These are phyloP conservation scores for Mungos mungo DNA, from an alignment of 2,113 vertebrate species.

Conservation along the genomic window DNA sequence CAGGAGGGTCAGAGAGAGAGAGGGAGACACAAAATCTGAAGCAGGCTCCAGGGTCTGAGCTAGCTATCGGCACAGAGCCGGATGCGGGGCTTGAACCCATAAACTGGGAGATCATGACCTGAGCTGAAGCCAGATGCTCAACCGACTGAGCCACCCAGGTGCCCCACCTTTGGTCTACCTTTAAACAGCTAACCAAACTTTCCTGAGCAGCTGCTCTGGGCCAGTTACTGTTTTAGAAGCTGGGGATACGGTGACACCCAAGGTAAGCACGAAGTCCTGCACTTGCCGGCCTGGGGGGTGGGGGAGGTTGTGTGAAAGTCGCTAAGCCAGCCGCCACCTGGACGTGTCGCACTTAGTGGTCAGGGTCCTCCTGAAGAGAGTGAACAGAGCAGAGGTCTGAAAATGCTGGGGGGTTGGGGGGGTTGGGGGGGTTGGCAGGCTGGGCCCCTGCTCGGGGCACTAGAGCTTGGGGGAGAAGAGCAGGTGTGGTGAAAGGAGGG, in stretches of 20 bases:
- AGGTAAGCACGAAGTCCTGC: neutral
- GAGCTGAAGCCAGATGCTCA: no score
- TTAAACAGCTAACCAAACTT: neutral
- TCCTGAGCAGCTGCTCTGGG: neutral
- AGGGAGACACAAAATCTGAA: no score
- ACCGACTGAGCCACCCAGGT: no score
- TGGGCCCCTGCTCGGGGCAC: neutral
- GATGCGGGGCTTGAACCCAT: no score
- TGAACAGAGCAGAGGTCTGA: neutral
- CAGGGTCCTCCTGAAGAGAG: neutral
- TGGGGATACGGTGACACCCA: neutral
- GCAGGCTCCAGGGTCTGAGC: no score
- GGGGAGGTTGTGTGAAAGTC: neutral
- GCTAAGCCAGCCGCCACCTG: neutral
- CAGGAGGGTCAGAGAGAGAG: no score
- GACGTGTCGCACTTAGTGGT: neutral
- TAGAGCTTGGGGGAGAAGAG: neutral
- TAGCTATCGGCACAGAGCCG: no score
- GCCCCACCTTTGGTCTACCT: neutral
- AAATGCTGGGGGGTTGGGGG: neutral
- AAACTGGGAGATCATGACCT: no score
- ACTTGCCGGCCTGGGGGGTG: neutral
- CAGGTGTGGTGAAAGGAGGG: neutral
- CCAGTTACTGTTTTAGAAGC: neutral
- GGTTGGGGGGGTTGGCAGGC: no score